A percentile compares a stretch with the other conserved stretches of the same genome.
Conservation (phyloP, 2,888 invertebrate species). For the Chloroclysta siterata region DNA sequence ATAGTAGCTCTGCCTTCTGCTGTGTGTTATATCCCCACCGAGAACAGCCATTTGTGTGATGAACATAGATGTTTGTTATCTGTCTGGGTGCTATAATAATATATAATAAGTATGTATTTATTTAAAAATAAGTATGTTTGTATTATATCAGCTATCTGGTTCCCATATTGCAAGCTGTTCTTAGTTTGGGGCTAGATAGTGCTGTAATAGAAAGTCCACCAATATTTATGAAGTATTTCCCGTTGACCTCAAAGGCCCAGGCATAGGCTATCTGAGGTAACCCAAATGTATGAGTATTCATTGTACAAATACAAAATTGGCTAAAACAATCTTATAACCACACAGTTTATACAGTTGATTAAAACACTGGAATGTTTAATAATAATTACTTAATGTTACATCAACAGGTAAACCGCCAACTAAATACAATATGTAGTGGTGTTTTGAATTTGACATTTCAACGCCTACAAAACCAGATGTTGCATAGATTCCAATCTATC, state of each 20-base stretch:
- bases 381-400: constrained; percentile 29
- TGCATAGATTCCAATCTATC: constrained; percentile 93
- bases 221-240: constrained; percentile 11
- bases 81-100: too few relatives aligned
- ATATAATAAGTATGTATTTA: too few relatives aligned
- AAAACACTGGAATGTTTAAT: constrained; percentile 30
- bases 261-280: constrained; percentile 30
- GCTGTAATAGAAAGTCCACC: too few relatives aligned
- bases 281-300: constrained; percentile 13
- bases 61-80: too few relatives aligned
- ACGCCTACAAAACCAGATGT: constrained; percentile 93
- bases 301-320: constrained; percentile 24
- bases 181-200: too few relatives aligned
- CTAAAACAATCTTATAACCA: constrained; percentile 5
- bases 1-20: too few relatives aligned
- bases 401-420: constrained; percentile 90
- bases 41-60: too few relatives aligned
- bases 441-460: constrained; percentile 94
- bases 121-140: too few relatives aligned
- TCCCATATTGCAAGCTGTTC: too few relatives aligned
- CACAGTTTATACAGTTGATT: constrained; percentile 7
- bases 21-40: too few relatives aligned
- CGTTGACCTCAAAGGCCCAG: constrained; percentile 17
- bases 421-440: constrained; percentile 92
- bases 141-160: too few relatives aligned